Evolutionary conservation across 2,888 invertebrate species (phyloP), one percentile per base, ranked within the genome.

Genomic region (Andrena chrysosceles): DNA sequence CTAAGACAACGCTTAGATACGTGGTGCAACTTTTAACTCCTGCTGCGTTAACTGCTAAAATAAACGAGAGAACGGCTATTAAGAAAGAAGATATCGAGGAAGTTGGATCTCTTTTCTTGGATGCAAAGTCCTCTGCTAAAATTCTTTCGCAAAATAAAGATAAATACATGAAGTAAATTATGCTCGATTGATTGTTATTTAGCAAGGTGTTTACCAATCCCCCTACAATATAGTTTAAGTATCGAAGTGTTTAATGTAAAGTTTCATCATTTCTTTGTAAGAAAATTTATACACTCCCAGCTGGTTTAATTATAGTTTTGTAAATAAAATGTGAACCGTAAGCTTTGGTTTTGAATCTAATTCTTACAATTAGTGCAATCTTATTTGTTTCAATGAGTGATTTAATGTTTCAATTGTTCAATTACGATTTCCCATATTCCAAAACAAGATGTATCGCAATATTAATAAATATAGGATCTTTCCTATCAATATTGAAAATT

Each of bases 21-120:
- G 99, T 98, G 0, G 97, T 98, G 0, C 99, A 99, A 93, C 95
- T 99, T 67, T 94, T 99, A 81, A 99, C 99, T 2, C 99, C 99
- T 0, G 97, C 98, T 16, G 95, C 96, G 84, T 95, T 99, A 82
- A 95, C 98, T 83, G 97, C 98, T 20, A 97, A 98, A 94, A 97
- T 98, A 48, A 99, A 98, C 93, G 99, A 98, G 8, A 96, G 97
- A 85, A 95, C 95, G 35, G 95, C 95, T 83, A 98, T 99, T 83
- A 95, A 96, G 29, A 96, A 96, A 81, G 96, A 96, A 77, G 99
- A 99, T 93, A 95, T 99, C 52, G 95, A 96, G 42, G 98, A 99
- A 93, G 97, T 98, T 8, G 96, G 96, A 90, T 95, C 96, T 48
- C 95, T 99, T 23, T 99, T 99, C 95, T 96, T 98, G 84, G 99